Evolutionary conservation across 2,888 invertebrate genomes (phyloP).

Genomic region (Acrobasis suavella): DNA sequence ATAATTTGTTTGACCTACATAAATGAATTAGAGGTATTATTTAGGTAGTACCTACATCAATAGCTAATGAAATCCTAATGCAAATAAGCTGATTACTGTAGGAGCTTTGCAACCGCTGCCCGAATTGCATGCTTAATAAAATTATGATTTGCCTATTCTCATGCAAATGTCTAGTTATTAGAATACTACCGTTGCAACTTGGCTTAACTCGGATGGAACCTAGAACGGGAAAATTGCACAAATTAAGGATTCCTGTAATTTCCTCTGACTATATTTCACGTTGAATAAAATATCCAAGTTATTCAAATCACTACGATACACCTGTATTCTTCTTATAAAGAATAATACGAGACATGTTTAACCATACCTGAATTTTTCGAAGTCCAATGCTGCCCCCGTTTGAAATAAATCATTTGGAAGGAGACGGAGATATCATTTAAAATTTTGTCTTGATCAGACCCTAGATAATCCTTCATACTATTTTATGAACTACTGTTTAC

Average conservation of each 20-base stretch:
- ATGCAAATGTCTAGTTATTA: conserved; percentile 21
- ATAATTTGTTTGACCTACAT: too few relatives aligned
- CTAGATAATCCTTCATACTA: too few relatives aligned
- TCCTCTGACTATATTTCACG: not conserved
- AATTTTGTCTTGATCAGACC: too few relatives aligned
- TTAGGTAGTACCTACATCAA: not conserved
- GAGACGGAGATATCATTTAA: too few relatives aligned
- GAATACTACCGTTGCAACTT: conserved; percentile 19
- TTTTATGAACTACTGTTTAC: too few relatives aligned
- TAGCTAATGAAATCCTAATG: conserved; percentile 9
- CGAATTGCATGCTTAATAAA: conserved; percentile 23
- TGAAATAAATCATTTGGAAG: too few relatives aligned
- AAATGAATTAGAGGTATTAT: too few relatives aligned
- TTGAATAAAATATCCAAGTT: not conserved
- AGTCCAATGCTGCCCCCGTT: too few relatives aligned
- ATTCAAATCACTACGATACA: not conserved
- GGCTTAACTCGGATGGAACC: conserved; percentile 4
- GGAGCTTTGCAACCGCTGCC: conserved; percentile 14
- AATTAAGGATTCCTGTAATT: conserved; percentile 8
- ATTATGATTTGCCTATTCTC: conserved; percentile 21
- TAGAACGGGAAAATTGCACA: not conserved
- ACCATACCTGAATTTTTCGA: too few relatives aligned
- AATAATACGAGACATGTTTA: too few relatives aligned
- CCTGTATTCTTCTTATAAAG: too few relatives aligned
- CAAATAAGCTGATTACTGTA: conserved; percentile 19